Base-by-base conservation (phyloP, 2,888 invertebrate genomes). In the Sarcophaga variegata region DNA sequence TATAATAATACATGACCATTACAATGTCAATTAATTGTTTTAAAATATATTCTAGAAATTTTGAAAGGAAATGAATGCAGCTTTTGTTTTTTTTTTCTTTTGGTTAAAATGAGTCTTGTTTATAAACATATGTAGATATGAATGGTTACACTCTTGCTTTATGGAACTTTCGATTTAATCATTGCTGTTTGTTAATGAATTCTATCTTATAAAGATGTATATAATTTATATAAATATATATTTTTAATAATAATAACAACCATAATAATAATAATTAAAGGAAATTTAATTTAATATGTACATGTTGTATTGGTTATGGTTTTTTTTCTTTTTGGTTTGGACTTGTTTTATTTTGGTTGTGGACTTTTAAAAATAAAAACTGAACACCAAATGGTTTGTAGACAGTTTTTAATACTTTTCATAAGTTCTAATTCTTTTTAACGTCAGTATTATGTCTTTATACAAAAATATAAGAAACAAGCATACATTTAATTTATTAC, bases 201-300 rank as follows among this genome's bases (percentile, higher is more conserved):
- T 37, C 37, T 8, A 37, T 60, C 69, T 81, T 62, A 79, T 69
- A 80, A 80, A 76, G 70, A 75, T 80, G 76, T 83, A 80, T 76
- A 85, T 78, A 78, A 85, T 71, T 67, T 74, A 64, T 67, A 17
- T 45, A 45, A 2, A 64, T 71, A 47, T 49, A 82, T 66, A 14
- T 59, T 63, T 59, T 66, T 54, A 54, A 82, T 25, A 67, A 60
- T 49, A 54, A 78, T 66, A 47, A 59, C 20, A 62, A 62, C 45
- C 12, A 20, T 66, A 20, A 45, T 45, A 45, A 45, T 37, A n/a
- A 47, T 74, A 64, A 64, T 71, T 64, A 81, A 66, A 63, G 69
- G 6, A 69, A 69, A 62, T 69, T 71, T 63, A n/a, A 79, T 62
- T 70, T 47, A 54, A 49, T 62, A 62, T 69, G 37, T 59, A 76